These are phyloP conservation scores for Drosophila novamexicana DNA, from an alignment of 1,140 invertebrate species.

Conservation along the genomic window DNA sequence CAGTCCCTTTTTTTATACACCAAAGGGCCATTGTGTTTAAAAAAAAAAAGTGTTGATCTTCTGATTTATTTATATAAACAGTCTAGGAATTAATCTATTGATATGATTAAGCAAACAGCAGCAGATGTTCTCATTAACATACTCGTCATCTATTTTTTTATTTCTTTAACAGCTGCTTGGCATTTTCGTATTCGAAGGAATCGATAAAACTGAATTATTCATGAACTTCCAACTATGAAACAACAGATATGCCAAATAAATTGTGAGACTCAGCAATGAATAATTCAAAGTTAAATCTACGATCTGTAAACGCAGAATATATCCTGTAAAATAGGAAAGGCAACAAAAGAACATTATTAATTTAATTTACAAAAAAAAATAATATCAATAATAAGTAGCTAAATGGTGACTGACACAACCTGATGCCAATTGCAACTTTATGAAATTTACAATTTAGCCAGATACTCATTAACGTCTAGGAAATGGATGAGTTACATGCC, in stretches of 20 bases:
- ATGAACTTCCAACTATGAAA: constrained; percentile 28
- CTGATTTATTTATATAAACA: no score
- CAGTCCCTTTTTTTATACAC: no score
- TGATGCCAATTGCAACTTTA: constrained; percentile 41
- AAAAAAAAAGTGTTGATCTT: no score
- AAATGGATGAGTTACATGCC: constrained; percentile 59
- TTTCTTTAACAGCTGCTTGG: constrained; percentile 17
- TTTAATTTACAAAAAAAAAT: constrained; percentile 1
- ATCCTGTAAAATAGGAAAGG: constrained; percentile 17
- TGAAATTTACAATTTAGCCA: constrained; percentile 15
- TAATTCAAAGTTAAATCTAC: constrained; percentile 20
- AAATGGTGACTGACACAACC: constrained; percentile 54
- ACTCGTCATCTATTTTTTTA: neutral
- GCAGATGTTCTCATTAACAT: no score
- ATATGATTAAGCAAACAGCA: no score
- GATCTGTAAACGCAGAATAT: constrained; percentile 1
- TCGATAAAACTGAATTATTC: constrained; percentile 26
- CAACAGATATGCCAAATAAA: constrained; percentile 37
- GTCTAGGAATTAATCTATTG: no score
- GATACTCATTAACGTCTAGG: constrained; percentile 1
- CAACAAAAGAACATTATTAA: neutral
- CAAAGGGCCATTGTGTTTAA: no score
- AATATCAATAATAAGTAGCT: constrained; percentile 3
- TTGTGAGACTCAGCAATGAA: constrained; percentile 43
- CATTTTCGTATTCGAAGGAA: neutral